Base-by-base conservation (phyloP, 35 echinoderm and acorn worm genomes). In the Acanthaster planci region DNA sequence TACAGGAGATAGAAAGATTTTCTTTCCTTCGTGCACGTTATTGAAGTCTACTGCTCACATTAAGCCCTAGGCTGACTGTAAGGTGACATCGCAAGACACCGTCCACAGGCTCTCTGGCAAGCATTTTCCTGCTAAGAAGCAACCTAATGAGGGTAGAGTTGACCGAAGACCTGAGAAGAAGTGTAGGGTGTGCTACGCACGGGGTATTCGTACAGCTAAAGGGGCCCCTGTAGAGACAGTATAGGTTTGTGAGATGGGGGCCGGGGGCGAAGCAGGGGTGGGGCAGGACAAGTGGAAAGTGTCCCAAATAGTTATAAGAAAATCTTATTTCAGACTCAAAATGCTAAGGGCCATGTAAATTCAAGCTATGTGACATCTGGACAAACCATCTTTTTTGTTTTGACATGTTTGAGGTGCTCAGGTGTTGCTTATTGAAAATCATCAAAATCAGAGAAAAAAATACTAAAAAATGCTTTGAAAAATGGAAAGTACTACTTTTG, bases 41-140 rank as follows among this genome's bases (percentile, higher is more conserved):
- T 37, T 22, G 32, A 30, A 30, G 1, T 5, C 12, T 76, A 27
- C 7, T 76, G 16, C 68, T 76, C 14, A 76, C 68, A 76, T 76
- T 30, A 0, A 76, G 68, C 68, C 68, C 68, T 22, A 76, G 35
- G 14, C 35, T 26, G 32, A 76, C 68, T 30, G 7, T 14, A 30
- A 26, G 16, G 68, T 37, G 35, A 22, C 35, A 18, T 15, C 14
- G 12, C 23, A 76, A 26, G 68, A 76, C 23, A 76, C 68, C 16
- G 68, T 76, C 1, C 1, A 76, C 35, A 26, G 68, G 16, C 68
- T 76, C 68, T 30, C 7, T 39, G 76, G 76, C 7, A 37, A 34
- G 35, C 76, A 78, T 78, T 78, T 78, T n/a, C 76, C 76, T 35
- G 76, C 39, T 78, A 37, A 78, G 35, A 37, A 44, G 37, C 35